Conservation (phyloP, 2,797 vertebrate species). For the Rhabdophis nuchalis region DNA sequence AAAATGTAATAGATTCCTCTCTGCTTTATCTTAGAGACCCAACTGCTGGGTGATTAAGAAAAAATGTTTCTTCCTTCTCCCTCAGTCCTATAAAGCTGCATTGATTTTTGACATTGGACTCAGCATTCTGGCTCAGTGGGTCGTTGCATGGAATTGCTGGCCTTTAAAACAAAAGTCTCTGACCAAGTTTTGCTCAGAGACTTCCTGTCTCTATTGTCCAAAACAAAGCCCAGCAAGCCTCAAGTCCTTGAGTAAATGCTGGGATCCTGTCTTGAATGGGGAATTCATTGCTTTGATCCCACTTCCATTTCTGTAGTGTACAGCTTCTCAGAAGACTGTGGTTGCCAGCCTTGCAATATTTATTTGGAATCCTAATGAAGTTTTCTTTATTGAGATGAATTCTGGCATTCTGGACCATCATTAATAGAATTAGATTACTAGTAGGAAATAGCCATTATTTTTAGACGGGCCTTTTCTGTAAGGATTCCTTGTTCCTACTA, state of each 20-base stretch:
- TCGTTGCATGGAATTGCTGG: slow-evolving; percentile 56
- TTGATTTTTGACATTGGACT: slow-evolving; percentile 15
- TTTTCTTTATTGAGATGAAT: slow-evolving; percentile 45
- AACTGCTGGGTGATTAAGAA: neutral
- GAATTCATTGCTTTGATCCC: slow-evolving; percentile 65
- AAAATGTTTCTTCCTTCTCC: neutral
- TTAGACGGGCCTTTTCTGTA: slow-evolving; percentile 18
- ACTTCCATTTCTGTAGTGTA: slow-evolving; percentile 68
- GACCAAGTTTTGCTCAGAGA: slow-evolving; percentile 67
- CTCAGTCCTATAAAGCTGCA: neutral
- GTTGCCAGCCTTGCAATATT: slow-evolving; percentile 51
- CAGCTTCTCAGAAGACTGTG: slow-evolving; percentile 59
- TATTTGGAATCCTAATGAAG: slow-evolving; percentile 72
- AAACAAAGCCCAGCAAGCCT: slow-evolving; percentile 58
- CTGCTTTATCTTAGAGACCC: neutral
- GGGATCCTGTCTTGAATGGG: slow-evolving; percentile 65
- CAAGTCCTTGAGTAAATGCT: slow-evolving; percentile 63
- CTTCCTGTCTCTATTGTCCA: slow-evolving; percentile 74
- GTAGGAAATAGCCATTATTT: neutral
- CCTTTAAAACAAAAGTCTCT: slow-evolving; percentile 59
- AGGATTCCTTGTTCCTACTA: slow-evolving; percentile 1
- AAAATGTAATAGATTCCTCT: neutral
- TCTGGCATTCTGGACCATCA: slow-evolving; percentile 50
- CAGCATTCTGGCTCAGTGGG: slow-evolving; percentile 47
- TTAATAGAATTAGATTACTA: slow-evolving; percentile 53